Percentiles rank a stretch among this genome's conserved stretches.
Conservation (phyloP, 2,888 invertebrate species). For the Stramonita haemastoma region DNA sequence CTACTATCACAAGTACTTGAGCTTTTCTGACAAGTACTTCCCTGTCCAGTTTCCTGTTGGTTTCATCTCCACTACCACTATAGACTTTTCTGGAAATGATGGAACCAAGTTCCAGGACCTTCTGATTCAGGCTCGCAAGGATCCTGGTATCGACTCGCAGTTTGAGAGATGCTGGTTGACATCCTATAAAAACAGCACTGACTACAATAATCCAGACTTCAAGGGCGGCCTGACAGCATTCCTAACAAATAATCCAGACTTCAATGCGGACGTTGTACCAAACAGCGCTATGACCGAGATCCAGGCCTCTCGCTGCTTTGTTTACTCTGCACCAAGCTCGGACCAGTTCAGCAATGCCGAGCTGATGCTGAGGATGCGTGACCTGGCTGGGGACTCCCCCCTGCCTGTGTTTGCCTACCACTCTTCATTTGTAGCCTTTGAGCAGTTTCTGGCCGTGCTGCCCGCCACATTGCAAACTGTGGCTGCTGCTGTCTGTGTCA, state of each 20-base stretch:
- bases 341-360: constrained; percentile 81
- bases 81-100: constrained; percentile 45
- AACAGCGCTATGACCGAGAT: constrained; percentile 86
- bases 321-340: constrained; percentile 84
- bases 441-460: constrained; percentile 66
- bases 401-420: constrained; percentile 60
- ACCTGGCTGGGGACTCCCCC: constrained; percentile 56
- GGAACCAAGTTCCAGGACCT: constrained; percentile 7
- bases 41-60: constrained; percentile 51
- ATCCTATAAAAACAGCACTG: constrained; percentile 30
- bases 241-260: constrained; percentile 42
- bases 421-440: constrained; percentile 65
- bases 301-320: constrained; percentile 82
- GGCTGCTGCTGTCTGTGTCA: constrained; percentile 63
- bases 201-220: constrained; percentile 41
- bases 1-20: constrained; percentile 57
- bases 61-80: constrained; percentile 50
- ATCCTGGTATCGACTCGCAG: constrained; percentile 29
- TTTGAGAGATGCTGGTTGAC: constrained; percentile 50
- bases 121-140: constrained; percentile 16
- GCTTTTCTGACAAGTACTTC: constrained; percentile 50
- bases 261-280: constrained; percentile 50
- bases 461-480: constrained; percentile 68
- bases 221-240: constrained; percentile 35
- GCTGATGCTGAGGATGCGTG: constrained; percentile 62